phyloP scores from a whole-genome alignment of 2,113 vertebrate species.

The Thermophis baileyi region DNA sequence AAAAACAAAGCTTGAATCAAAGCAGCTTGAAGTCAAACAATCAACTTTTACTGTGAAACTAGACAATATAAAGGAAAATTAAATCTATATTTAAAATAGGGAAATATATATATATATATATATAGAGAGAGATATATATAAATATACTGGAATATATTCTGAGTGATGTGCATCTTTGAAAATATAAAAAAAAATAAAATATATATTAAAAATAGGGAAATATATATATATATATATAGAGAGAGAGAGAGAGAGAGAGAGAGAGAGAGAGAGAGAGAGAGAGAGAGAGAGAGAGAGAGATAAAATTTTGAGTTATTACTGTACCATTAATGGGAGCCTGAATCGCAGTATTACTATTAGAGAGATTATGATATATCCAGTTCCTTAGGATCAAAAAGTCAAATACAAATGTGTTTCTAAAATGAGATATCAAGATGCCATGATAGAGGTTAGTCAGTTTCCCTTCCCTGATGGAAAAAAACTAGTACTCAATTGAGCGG shows the following conservation, averaged over 20 bases:
- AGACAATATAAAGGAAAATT: not conserved
- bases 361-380: not conserved
- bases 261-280: too few relatives aligned
- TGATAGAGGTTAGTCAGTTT: not conserved
- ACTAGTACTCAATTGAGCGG: not conserved
- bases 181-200: too few relatives aligned
- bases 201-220: too few relatives aligned
- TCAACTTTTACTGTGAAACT: not conserved
- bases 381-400: not conserved
- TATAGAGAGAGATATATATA: too few relatives aligned
- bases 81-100: not conserved
- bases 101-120: not conserved
- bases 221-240: too few relatives aligned
- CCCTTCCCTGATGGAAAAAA: not conserved
- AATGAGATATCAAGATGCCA: not conserved
- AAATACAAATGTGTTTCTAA: not conserved
- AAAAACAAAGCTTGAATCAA: slow-evolving; percentile 49
- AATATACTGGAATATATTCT: too few relatives aligned
- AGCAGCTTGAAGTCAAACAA: slow-evolving; percentile 20
- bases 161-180: too few relatives aligned
- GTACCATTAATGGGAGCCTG: not conserved
- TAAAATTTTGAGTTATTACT: not conserved
- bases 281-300: too few relatives aligned
- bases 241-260: too few relatives aligned
- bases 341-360: slow-evolving; percentile 44